phyloP scores from a whole-genome alignment of 1,140 invertebrate genomes.

The Tribolium madens region DNA sequence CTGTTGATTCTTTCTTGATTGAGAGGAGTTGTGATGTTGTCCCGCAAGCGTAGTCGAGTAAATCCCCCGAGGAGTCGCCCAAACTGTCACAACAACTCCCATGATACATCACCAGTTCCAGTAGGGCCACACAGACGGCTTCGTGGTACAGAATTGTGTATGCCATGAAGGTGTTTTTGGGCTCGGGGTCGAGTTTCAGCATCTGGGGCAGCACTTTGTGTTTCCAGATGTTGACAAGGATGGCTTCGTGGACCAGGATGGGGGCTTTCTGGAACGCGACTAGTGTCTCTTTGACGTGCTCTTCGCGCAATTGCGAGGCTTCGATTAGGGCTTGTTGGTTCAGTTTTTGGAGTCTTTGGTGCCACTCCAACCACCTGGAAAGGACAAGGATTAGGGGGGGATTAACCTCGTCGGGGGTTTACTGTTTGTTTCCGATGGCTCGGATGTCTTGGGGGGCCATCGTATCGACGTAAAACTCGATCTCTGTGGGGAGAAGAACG shows the following conservation, averaged over 20 bases:
- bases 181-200: conserved; percentile 73
- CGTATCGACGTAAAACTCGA: conserved; percentile 68
- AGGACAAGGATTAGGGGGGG: conserved; percentile 5
- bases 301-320: conserved; percentile 75
- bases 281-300: conserved; percentile 79
- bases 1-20: conserved; percentile 67
- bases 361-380: conserved; percentile 80
- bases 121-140: conserved; percentile 72
- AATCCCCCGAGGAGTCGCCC: conserved; percentile 76
- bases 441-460: conserved; percentile 66
- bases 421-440: conserved; percentile 68
- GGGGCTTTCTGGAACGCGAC: conserved; percentile 75
- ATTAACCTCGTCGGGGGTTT: conserved; percentile 24
- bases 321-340: conserved; percentile 84
- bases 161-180: conserved; percentile 77
- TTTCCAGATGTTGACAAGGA: conserved; percentile 83
- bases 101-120: conserved; percentile 83
- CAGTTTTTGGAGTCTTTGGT: conserved; percentile 81
- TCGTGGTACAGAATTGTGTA: conserved; percentile 70
- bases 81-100: conserved; percentile 77
- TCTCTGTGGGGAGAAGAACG: conserved; percentile 68
- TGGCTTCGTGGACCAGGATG: conserved; percentile 80
- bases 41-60: conserved; percentile 78
- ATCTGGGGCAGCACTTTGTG: conserved; percentile 79
- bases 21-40: conserved; percentile 61